phyloP scores from a whole-genome alignment of 1,140 invertebrate species.

The Anagrus nilaparvatae region DNA sequence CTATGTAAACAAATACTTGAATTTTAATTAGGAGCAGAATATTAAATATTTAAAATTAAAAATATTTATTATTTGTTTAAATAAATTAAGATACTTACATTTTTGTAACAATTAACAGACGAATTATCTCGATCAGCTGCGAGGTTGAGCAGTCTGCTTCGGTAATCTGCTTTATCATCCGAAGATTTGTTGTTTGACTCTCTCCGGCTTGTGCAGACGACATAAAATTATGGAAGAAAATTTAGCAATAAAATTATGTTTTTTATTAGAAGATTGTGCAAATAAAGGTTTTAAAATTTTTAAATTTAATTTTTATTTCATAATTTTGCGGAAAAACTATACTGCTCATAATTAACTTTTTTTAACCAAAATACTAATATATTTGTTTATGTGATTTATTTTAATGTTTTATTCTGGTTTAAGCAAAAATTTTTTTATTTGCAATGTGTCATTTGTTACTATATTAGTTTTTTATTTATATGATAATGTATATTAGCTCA shows the following conservation, averaged over 20 bases:
- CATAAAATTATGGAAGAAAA: constrained; percentile 31
- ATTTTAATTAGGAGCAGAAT: no score
- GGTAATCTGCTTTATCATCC: no score
- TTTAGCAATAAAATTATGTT: constrained; percentile 35
- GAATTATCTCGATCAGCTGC: no score
- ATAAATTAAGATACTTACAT: no score
- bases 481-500: background rate
- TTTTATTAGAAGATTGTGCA: constrained; percentile 27
- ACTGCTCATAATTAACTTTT: background rate
- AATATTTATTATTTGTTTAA: no score
- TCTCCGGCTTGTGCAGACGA: no score
- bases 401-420: background rate
- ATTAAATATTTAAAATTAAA: no score
- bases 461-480: background rate
- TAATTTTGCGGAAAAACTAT: background rate
- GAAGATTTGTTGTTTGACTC: no score
- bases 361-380: background rate
- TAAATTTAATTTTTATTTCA: constrained; percentile 7
- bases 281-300: no score
- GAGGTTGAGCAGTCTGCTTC: no score
- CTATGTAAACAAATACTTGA: no score
- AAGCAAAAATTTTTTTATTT: background rate
- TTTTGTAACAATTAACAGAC: no score
- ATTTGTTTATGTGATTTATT: background rate
- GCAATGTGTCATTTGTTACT: background rate